Evolutionary conservation across 2,797 vertebrate genomes (phyloP), one percentile per base, ranked within the genome.

Genomic region (Spinibarbus caldwelli): DNA sequence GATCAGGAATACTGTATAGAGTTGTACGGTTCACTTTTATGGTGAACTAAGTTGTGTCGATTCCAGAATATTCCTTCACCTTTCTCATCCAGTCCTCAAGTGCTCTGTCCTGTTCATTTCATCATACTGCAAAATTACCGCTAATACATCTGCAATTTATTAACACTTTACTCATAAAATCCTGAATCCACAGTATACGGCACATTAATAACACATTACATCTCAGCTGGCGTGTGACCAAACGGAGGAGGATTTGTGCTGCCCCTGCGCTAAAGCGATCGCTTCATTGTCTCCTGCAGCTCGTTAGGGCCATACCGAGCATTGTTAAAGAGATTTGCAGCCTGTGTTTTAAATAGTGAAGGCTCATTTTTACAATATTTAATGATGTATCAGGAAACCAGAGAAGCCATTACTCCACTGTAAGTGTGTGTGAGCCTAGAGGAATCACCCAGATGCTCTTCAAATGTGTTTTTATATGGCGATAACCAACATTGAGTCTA

Each of bases 301-400:
- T 90, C 92, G 87, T 91, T 90, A 90, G 85, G 75, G 87, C 64
- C 59, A 26, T 87, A 86, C 79, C 64, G 52, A 82, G 90, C 82
- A 82, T 90, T 90, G 89, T 91, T 91, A 88, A 88, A 88, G 88
- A 90, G 90, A 91, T 91, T 88, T 90, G 90, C 87, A 85, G 87
- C 78, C 84, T 88, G 77, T 31, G 6, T 80, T 91, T 90, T 84
- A 83, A 88, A 85, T 45, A 77, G 85, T 45, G 66, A 88, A 90
- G 78, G 85, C 88, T 87, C 79, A 67, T 90, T 88, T 90, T 87
- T 87, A 89, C 86, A 85, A 89, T 85, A 87, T 89, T 90, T 89
- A 90, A 91, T 86, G 86, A 89, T 86, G 87, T 90, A 88, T 88
- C 88, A 85, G 73, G 90, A 89, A 84, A 89, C 70, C 73, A 31